Conservation (phyloP, 2,888 invertebrate species). For the Ceriagrion tenellum region DNA sequence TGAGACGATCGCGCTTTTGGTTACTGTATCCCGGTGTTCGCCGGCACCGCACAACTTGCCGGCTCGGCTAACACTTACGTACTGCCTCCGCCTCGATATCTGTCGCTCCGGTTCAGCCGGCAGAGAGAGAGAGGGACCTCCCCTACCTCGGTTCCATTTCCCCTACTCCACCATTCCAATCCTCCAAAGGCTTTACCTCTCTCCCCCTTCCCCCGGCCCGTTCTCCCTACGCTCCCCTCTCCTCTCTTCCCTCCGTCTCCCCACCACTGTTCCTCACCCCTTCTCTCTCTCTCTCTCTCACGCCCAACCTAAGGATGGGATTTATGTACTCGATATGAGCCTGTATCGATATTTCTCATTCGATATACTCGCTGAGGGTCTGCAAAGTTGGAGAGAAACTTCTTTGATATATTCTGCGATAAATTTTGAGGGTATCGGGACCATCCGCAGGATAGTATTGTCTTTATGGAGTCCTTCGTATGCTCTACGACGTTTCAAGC, state of each 20-base stretch:
- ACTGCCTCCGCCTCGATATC: conserved; percentile 43
- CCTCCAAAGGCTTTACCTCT: background rate
- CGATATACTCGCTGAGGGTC: no score
- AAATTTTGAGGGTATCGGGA: no score
- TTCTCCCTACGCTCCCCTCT: background rate
- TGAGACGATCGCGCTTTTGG: background rate
- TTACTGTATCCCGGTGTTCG: conserved; percentile 8
- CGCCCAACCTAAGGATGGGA: conserved; percentile 75
- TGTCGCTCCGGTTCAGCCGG: background rate
- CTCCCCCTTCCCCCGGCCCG: background rate
- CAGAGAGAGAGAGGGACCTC: conserved; percentile 56
- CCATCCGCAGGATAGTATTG: no score
- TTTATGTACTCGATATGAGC: no score
- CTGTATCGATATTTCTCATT: no score
- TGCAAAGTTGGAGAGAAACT: no score
- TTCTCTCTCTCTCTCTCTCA: conserved; percentile 75
- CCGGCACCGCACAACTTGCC: conserved; percentile 54
- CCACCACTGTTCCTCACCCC: background rate
- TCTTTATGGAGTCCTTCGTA: no score
- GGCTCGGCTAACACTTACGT: conserved; percentile 64
- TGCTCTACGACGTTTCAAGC: no score
- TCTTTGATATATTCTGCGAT: no score
- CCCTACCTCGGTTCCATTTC: conserved; percentile 64
- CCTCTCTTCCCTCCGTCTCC: background rate
- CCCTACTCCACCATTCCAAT: conserved; percentile 40